Evolutionary conservation across 2,888 invertebrate species (phyloP).

Genomic region (Pasiphila rectangulata): DNA sequence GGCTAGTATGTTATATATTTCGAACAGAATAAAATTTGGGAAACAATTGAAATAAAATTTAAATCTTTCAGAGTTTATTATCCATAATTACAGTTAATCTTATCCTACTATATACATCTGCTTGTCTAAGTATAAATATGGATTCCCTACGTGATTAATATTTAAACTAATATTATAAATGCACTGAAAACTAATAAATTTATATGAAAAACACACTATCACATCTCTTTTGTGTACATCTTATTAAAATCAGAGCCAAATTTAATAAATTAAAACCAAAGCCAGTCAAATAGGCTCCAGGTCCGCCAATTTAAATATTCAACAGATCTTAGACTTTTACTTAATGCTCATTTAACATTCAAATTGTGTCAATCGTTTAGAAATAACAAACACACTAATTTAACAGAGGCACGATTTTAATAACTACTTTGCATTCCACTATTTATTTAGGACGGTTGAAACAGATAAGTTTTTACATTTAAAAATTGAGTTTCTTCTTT

Average conservation of each 20-base stretch:
- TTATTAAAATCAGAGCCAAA: conserved; percentile 32
- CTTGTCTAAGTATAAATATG: conserved; percentile 64
- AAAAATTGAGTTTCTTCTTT: too few species aligned
- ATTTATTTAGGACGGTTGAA: too few species aligned
- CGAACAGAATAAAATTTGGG: neutral
- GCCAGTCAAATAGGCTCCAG: neutral
- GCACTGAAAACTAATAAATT: conserved; percentile 66
- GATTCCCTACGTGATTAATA: conserved; percentile 67
- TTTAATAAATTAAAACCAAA: conserved; percentile 6
- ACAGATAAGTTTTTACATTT: too few species aligned
- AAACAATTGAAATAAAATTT: neutral
- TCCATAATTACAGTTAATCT: conserved; percentile 73
- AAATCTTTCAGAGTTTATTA: conserved; percentile 57
- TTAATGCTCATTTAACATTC: too few species aligned
- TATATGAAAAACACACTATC: conserved; percentile 59
- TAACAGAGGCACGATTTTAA: too few species aligned
- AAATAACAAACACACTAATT: too few species aligned
- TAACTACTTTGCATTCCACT: too few species aligned
- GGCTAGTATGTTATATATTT: too few species aligned
- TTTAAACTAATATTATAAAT: conserved; percentile 58
- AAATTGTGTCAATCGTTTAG: too few species aligned
- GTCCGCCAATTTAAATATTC: too few species aligned
- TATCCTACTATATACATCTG: conserved; percentile 73
- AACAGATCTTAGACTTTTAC: too few species aligned
- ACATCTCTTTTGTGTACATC: conserved; percentile 72